Evolutionary conservation across 2,888 invertebrate genomes (phyloP).

Genomic region (Helleia helle): DNA sequence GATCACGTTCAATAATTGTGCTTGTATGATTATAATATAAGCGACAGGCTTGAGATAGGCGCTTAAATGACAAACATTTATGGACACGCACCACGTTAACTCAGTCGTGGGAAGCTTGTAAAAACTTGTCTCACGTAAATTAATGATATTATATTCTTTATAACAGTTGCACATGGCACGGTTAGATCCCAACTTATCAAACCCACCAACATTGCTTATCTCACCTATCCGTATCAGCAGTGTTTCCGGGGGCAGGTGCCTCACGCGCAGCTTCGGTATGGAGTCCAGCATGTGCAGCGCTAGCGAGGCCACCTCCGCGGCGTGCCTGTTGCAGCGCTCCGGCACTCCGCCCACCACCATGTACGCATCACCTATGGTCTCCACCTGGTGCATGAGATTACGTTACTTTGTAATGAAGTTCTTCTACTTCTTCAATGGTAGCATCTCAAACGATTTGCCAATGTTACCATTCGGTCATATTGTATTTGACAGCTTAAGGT

Average conservation of each 20-base stretch:
- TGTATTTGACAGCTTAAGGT: not conserved
- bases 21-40: no score
- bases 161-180: no score
- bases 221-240: constrained; percentile 81
- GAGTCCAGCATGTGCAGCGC: constrained; percentile 82
- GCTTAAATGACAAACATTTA: no score
- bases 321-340: constrained; percentile 81
- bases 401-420: not conserved
- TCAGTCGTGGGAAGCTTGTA: no score
- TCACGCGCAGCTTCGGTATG: constrained; percentile 79
- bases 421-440: not conserved
- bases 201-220: no score
- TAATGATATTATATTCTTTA: no score
- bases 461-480: not conserved
- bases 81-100: no score
- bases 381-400: constrained; percentile 69
- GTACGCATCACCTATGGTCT: constrained; percentile 88
- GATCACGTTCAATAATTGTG: no score
- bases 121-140: no score
- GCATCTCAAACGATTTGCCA: not conserved
- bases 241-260: constrained; percentile 78
- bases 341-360: constrained; percentile 88
- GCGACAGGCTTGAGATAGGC: no score
- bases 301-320: constrained; percentile 85
- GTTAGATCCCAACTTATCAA: no score